Evolutionary conservation across 1,140 invertebrate species (phyloP).

Genomic region (Leptopilina boulardi): DNA sequence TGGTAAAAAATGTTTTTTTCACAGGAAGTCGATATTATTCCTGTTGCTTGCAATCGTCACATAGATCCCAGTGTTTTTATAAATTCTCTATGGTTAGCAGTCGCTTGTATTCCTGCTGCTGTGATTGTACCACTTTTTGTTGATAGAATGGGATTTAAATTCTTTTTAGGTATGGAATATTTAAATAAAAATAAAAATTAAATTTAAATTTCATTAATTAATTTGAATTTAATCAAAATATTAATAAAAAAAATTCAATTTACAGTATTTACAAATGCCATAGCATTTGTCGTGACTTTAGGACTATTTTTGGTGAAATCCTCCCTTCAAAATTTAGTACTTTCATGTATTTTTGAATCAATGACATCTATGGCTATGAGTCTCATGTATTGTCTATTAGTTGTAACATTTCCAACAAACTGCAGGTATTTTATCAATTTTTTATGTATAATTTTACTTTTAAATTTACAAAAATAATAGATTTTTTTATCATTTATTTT

Average conservation of each 20-base stretch:
- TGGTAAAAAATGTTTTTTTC: neutral
- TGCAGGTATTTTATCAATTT: constrained; percentile 61
- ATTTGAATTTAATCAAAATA: neutral
- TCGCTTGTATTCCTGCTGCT: constrained; percentile 69
- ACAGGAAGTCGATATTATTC: constrained; percentile 34
- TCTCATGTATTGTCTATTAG: constrained; percentile 66
- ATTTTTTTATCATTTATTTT: neutral
- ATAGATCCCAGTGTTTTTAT: constrained; percentile 66
- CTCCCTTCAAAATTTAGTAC: constrained; percentile 70
- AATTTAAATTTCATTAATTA: too few relatives aligned
- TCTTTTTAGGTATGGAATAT: constrained; percentile 9
- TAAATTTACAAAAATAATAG: neutral
- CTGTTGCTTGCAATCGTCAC: constrained; percentile 53
- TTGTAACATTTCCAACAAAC: constrained; percentile 73
- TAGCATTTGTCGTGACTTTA: constrained; percentile 67
- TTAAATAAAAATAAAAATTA: constrained; percentile 1
- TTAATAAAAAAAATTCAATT: neutral
- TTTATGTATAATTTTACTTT: neutral
- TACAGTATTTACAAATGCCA: constrained; percentile 71
- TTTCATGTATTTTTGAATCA: constrained; percentile 71
- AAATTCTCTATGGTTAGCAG: constrained; percentile 67
- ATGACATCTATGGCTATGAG: constrained; percentile 68
- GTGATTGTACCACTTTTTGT: constrained; percentile 69
- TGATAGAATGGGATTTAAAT: constrained; percentile 61
- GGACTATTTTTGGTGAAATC: constrained; percentile 73